A percentile compares a stretch with the other conserved stretches of the same genome.
Conservation (phyloP, 2,888 invertebrate genomes). For the Brenthis daphne region DNA sequence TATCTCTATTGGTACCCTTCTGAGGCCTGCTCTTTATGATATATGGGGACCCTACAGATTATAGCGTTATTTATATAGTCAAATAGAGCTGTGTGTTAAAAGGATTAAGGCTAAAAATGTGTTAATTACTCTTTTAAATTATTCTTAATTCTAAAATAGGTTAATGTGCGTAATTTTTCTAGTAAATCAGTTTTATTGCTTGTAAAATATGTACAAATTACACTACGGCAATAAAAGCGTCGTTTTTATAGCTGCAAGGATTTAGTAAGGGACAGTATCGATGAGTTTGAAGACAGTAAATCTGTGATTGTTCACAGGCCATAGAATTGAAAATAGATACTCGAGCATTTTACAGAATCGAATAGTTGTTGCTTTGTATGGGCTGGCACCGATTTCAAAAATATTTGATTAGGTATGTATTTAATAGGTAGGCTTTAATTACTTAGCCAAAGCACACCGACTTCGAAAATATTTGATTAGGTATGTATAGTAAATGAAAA, state of each 20-base stretch:
- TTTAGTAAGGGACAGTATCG: constrained; percentile 57
- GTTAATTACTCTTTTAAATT: constrained; percentile 4
- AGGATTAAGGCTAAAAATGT: neutral
- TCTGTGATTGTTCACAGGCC: constrained; percentile 39
- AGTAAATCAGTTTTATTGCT: constrained; percentile 39
- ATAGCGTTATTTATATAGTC: constrained; percentile 4
- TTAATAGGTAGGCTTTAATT: too few relatives aligned
- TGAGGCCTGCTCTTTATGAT: constrained; percentile 6
- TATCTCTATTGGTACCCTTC: constrained; percentile 40
- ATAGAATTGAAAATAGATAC: constrained; percentile 15
- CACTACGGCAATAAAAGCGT: constrained; percentile 53
- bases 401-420: too few relatives aligned
- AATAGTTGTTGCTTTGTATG: neutral
- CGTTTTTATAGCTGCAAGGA: constrained; percentile 56
- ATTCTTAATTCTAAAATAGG: constrained; percentile 3
- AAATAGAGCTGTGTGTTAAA: neutral
- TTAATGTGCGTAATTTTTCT: constrained; percentile 32
- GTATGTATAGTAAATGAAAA: too few relatives aligned
- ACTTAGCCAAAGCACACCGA: too few relatives aligned
- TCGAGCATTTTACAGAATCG: neutral
- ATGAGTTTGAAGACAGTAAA: constrained; percentile 59
- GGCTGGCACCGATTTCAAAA: too few relatives aligned
- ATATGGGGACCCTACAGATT: neutral
- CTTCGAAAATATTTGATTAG: too few relatives aligned
- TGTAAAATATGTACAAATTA: constrained; percentile 46